phyloP scores from a whole-genome alignment of 37 sponge, comb jelly and placozoan species.

The Spongilla lacustris region DNA sequence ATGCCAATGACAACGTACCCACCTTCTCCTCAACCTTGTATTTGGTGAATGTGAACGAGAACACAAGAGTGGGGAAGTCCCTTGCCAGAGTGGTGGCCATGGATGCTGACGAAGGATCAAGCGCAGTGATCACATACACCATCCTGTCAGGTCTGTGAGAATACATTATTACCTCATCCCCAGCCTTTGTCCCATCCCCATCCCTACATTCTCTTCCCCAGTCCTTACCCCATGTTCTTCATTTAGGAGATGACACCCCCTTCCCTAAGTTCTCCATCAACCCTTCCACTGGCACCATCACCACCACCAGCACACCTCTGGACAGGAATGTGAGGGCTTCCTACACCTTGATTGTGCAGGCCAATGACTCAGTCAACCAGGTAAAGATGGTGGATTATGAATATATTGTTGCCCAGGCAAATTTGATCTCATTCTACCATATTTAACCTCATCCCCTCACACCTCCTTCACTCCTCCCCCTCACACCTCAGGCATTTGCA shows the following conservation, averaged over 20 bases:
- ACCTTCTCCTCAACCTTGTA: background rate
- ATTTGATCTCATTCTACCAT: too few relatives aligned
- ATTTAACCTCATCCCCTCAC: too few relatives aligned
- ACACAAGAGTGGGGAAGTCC: background rate
- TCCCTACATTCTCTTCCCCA: background rate
- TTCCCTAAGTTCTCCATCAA: slow-evolving; percentile 23
- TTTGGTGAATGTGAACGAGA: background rate
- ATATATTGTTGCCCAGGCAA: too few relatives aligned
- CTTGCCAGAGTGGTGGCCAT: background rate
- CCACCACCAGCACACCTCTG: slow-evolving; percentile 15
- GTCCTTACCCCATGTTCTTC: background rate
- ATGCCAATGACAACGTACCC: slow-evolving; percentile 18
- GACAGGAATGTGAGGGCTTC: slow-evolving; percentile 26
- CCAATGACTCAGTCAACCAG: slow-evolving; percentile 19
- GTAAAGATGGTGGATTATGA: background rate
- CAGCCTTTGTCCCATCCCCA: background rate
- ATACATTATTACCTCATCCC: background rate
- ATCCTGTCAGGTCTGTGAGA: slow-evolving; percentile 7
- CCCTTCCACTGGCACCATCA: slow-evolving; percentile 11
- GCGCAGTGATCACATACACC: background rate
- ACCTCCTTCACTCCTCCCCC: background rate
- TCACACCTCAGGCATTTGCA: slow-evolving; percentile 13
- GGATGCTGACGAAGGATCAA: background rate
- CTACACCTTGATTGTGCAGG: slow-evolving; percentile 53
- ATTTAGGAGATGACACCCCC: background rate